Percentiles rank a stretch among this genome's conserved stretches.
Conservation (phyloP, 2,797 vertebrate genomes). For the Microctenopoma stevenorrisi region DNA sequence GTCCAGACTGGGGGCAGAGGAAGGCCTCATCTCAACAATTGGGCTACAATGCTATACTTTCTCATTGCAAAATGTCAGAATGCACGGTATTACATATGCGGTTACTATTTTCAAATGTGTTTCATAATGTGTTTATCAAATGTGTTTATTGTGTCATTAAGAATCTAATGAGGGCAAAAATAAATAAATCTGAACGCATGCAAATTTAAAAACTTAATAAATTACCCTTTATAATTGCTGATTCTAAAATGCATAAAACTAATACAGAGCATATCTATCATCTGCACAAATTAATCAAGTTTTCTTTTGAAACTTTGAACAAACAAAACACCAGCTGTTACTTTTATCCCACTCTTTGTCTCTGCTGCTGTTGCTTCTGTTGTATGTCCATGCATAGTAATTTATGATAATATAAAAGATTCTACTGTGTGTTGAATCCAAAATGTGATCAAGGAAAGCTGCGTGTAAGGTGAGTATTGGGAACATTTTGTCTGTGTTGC, state of each 20-base stretch:
- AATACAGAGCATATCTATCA: constrained; percentile 31
- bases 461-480: neutral
- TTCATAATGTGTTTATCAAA: neutral
- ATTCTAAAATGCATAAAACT: constrained; percentile 30
- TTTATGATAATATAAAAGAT: constrained; percentile 20
- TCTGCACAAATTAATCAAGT: constrained; percentile 41
- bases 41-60: neutral
- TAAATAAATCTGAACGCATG: constrained; percentile 23
- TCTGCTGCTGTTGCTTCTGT: constrained; percentile 1
- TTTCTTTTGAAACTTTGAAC: constrained; percentile 29
- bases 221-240: constrained; percentile 32
- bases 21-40: neutral
- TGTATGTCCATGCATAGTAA: constrained; percentile 13
- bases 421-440: neutral
- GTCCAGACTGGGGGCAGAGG: neutral
- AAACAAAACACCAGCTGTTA: constrained; percentile 48
- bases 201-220: constrained; percentile 31
- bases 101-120: neutral
- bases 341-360: constrained; percentile 12
- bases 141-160: constrained; percentile 9
- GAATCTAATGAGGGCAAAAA: constrained; percentile 17
- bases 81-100: neutral
- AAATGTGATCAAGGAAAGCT: neutral
- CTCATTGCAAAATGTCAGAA: neutral
- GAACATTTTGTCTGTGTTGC: neutral